Evolutionary conservation across 2,113 vertebrate genomes (phyloP), one percentile per base, ranked within the genome.

Genomic region (Cichladusa arquata): DNA sequence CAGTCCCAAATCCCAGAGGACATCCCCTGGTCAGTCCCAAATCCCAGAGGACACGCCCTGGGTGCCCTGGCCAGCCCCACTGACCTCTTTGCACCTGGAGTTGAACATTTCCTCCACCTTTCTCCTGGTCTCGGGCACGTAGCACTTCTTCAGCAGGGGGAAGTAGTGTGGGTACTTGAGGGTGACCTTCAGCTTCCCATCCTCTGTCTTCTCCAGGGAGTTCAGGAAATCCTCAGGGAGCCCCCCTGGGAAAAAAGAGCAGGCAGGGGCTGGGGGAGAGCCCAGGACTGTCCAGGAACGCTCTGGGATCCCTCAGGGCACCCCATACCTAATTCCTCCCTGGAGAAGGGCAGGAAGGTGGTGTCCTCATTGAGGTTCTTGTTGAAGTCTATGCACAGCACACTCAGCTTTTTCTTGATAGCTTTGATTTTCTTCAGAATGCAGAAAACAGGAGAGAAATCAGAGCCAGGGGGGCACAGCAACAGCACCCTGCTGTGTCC

Each of bases 111-210:
- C 97, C 94, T 99, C 99, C 97, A 99, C 97, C 91, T 97, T 98
- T 92, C 96, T 97, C 58, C 99, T 97, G 0, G 99, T 99, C 91
- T 99, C 99, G 0, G 99, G 99, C 73, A 99, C 98, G 1, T 98
- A 98, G 94, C 99, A 99, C 54, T 99, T 99, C 98, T 99, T 99
- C 97, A 99, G 98, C 79, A 99, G 98, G 6, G 99, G 99, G 88
- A 99, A 99, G 90, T 99, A 99, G 87, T 99, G 99, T 0, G 99
- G 99, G 95, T 99, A 99, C 87, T 99, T 99, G 62, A 99, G 97
- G 3, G 99, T 99, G 64, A 99, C 98, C 86, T 99, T 99, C 78
- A 99, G 96, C 79, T 97, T 98, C 25, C 98, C 98, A 0, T 98
- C 98, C 25, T 98, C 98, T 0, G 98, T 98, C 95, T 98, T 98